A percentile compares a stretch with the other conserved stretches of the same genome.
These are phyloP conservation scores for Tanypteryx hageni DNA, from an alignment of 2,888 invertebrate genomes.

Conservation along the genomic window DNA sequence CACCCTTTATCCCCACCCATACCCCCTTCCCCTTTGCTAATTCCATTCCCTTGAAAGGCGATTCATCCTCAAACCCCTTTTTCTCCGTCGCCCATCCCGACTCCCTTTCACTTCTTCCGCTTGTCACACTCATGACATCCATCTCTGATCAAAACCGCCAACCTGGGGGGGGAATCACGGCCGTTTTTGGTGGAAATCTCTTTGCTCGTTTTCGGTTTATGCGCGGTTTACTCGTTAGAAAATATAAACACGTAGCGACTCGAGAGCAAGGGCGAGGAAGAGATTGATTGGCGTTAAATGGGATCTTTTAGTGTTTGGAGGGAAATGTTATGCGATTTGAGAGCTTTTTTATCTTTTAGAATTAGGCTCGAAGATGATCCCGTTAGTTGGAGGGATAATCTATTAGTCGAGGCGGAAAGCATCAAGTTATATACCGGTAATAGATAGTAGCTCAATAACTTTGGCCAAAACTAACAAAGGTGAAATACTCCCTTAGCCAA, in stretches of 20 bases:
- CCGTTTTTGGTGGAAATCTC: background rate
- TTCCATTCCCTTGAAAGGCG: constrained; percentile 26
- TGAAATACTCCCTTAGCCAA: too few relatives aligned
- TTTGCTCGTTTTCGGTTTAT: too few relatives aligned
- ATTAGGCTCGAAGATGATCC: too few relatives aligned
- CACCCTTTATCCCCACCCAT: background rate
- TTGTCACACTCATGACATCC: background rate
- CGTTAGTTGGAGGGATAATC: too few relatives aligned
- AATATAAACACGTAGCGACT: background rate
- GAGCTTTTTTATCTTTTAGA: too few relatives aligned
- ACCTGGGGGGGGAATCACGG: background rate
- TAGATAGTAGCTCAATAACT: too few relatives aligned
- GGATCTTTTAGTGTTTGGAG: too few relatives aligned
- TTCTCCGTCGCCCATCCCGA: background rate
- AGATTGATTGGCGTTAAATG: too few relatives aligned
- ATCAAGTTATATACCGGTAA: too few relatives aligned
- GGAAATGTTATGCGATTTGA: too few relatives aligned
- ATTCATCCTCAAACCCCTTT: background rate
- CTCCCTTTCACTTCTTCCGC: background rate
- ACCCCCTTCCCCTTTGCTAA: background rate
- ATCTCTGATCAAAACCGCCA: background rate
- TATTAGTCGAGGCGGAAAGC: too few relatives aligned
- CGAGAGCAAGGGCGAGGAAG: background rate
- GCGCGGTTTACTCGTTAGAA: background rate
- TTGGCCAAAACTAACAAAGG: too few relatives aligned